These are phyloP conservation scores for Sterna hirundo DNA, from an alignment of 2,113 vertebrate species.

Conservation along the genomic window DNA sequence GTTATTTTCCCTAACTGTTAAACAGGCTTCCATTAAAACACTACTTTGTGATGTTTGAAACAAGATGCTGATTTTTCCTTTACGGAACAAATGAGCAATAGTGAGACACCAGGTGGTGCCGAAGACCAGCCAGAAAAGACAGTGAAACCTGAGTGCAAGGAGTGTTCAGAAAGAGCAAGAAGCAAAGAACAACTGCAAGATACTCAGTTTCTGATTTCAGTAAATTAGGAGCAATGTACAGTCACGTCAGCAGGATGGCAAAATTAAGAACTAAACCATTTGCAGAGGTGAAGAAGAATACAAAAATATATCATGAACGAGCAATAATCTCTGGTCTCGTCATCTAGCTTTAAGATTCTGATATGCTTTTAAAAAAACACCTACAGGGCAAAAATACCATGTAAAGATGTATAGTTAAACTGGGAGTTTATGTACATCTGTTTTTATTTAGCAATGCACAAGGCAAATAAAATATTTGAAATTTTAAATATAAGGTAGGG, in stretches of 20 bases:
- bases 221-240: neutral
- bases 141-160: neutral
- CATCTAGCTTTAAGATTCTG: neutral
- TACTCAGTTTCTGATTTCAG: neutral
- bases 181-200: neutral
- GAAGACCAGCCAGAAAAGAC: neutral
- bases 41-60: neutral
- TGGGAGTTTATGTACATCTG: neutral
- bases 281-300: neutral
- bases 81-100: neutral
- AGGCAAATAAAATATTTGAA: neutral
- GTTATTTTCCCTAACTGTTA: neutral
- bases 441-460: neutral
- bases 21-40: neutral
- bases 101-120: conserved; percentile 37
- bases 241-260: neutral
- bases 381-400: neutral
- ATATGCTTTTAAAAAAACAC: neutral
- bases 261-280: neutral
- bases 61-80: neutral
- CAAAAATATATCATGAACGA: neutral
- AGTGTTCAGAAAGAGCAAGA: neutral
- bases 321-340: neutral
- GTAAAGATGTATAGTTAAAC: neutral
- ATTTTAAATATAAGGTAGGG: neutral